Percentiles rank a stretch among this genome's conserved stretches.
These are phyloP conservation scores for Halictus rubicundus DNA, from an alignment of 1,140 invertebrate species.

Conservation along the genomic window DNA sequence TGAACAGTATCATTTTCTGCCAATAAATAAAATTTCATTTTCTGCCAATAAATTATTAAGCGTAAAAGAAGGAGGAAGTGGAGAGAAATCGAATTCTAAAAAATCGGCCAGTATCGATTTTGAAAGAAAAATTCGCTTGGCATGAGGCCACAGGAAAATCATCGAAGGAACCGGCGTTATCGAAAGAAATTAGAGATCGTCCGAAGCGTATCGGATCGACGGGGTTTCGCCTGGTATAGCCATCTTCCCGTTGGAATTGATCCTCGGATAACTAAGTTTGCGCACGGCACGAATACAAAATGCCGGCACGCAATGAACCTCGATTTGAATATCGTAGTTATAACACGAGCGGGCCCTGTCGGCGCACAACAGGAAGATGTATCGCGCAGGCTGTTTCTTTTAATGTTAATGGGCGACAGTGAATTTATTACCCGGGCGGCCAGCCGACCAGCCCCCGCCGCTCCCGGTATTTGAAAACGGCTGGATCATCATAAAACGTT, in stretches of 20 bases:
- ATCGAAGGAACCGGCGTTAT: neutral
- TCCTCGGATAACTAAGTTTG: conserved; percentile 42
- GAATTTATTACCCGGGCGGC: conserved; percentile 29
- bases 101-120: too few species aligned
- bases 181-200: conserved; percentile 32
- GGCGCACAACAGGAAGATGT: conserved; percentile 19
- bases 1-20: too few species aligned
- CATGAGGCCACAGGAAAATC: neutral
- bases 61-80: too few species aligned
- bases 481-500: conserved; percentile 59
- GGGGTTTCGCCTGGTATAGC: conserved; percentile 11
- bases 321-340: conserved; percentile 42
- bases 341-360: neutral
- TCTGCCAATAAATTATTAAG: too few species aligned
- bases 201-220: conserved; percentile 11
- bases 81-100: too few species aligned
- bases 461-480: conserved; percentile 14
- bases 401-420: conserved; percentile 42
- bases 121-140: too few species aligned
- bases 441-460: neutral
- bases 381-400: conserved; percentile 44
- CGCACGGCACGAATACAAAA: conserved; percentile 41
- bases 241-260: conserved; percentile 31
- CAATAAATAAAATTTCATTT: too few species aligned
- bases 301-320: conserved; percentile 13